Base-by-base conservation (phyloP, 2,888 invertebrate genomes). In the Pecten maximus region DNA sequence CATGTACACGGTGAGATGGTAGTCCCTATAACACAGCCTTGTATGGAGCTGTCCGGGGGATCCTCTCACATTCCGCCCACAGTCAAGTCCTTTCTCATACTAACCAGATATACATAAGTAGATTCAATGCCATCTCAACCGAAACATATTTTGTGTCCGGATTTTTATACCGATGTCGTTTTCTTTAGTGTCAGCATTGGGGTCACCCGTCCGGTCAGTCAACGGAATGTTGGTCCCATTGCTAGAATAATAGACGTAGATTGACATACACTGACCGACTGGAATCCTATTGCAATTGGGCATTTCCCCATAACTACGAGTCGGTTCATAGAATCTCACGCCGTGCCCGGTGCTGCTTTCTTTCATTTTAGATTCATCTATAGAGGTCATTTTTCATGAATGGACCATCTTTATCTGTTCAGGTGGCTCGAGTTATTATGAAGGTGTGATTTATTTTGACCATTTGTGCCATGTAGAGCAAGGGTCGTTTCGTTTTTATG, bases 361-460 rank as follows among this genome's bases (percentile, higher is more conserved):
- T 60, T 60, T 60, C 28, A 28, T 28, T 35, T 28, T 74, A 23
- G 28, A 74, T 28, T 74, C 35, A 10, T 16, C 35, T 35, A 28
- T 12, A 74, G 35, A 74, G 74, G 74, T 74, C 74, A 74, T 28
- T 35, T 74, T 74, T 74, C 54, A 35, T 74, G 74, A 74, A 74
- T 74, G 74, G 35, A 35, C 74, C 74, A 74, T 74, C 74, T 35
- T 74, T 74, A 74, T 74, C 74, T 74, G 35, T 74, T 74, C 74
- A 74, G 74, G 74, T 74, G 74, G 74, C 74, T 74, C 15, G 10
- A 0, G 0, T 74, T 74, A 74, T 74, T 35, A 35, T 74, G 35
- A 74, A 2, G 15, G 74, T 74, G 74, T 74, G 74, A 74, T 74
- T 74, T 74, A 74, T 74, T 74, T 74, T 74, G 74, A 74, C 74